Evolutionary conservation across 2,113 vertebrate species (phyloP).

Genomic region (Phylloscopus trochilus): DNA sequence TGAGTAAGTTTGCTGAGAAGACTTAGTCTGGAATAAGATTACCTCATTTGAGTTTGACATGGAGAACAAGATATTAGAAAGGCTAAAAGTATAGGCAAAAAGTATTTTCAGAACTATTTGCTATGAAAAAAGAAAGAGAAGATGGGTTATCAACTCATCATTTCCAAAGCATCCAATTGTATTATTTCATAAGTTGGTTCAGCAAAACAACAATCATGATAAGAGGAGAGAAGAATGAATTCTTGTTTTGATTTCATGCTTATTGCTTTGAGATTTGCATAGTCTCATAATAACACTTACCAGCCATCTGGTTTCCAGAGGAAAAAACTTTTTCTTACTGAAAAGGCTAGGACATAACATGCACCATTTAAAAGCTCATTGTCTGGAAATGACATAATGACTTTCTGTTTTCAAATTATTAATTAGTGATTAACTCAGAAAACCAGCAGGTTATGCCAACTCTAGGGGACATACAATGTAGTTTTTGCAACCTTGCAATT

Average conservation of each 20-base stretch:
- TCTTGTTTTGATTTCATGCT: slow-evolving; percentile 55
- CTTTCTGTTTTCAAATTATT: slow-evolving; percentile 61
- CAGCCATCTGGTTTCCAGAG: slow-evolving; percentile 54
- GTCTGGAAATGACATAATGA: slow-evolving; percentile 59
- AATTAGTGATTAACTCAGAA: slow-evolving; percentile 51
- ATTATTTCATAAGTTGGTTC: slow-evolving; percentile 17
- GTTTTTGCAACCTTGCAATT: neutral
- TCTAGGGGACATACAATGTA: neutral
- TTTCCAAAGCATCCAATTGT: neutral
- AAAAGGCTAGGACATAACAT: slow-evolving; percentile 39
- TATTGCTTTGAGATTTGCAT: slow-evolving; percentile 61
- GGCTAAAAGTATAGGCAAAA: neutral
- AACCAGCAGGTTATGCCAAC: neutral
- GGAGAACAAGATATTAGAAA: neutral
- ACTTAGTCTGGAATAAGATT: neutral
- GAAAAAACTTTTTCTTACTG: slow-evolving; percentile 16
- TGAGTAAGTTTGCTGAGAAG: neutral
- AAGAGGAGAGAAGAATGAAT: slow-evolving; percentile 27
- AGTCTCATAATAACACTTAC: slow-evolving; percentile 47
- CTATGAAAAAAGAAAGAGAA: neutral
- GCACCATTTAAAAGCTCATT: slow-evolving; percentile 59
- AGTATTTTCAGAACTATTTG: neutral
- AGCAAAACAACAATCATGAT: slow-evolving; percentile 1
- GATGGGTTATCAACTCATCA: neutral
- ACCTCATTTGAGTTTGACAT: neutral